Conservation (phyloP, 2,888 invertebrate genomes). For the Podabrus alpinus region DNA sequence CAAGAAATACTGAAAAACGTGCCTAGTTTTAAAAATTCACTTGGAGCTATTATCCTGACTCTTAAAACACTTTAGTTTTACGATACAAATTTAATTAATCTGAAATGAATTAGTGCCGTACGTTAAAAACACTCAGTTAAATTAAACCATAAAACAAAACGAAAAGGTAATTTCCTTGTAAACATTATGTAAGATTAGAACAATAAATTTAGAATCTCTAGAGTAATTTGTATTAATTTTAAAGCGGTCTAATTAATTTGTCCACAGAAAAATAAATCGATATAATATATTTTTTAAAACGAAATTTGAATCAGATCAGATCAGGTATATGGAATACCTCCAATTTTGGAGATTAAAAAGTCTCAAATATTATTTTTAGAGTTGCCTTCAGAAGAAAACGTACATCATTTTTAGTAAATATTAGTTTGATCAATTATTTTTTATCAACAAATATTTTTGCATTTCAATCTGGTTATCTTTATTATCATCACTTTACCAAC, state of each 20-base stretch:
- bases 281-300: background rate
- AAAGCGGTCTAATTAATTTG: constrained; percentile 20
- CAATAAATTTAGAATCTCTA: constrained; percentile 18
- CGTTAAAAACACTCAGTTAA: background rate
- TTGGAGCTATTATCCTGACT: background rate
- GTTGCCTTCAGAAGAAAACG: too few species aligned
- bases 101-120: background rate
- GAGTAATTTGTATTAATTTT: constrained; percentile 23
- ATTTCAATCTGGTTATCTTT: too few species aligned
- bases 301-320: background rate
- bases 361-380: too few species aligned
- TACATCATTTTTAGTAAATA: too few species aligned
- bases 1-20: background rate
- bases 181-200: constrained; percentile 1
- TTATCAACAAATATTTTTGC: too few species aligned
- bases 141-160: constrained; percentile 3
- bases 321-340: too few species aligned
- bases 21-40: background rate
- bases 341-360: too few species aligned
- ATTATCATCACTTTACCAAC: too few species aligned
- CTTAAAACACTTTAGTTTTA: background rate
- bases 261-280: background rate
- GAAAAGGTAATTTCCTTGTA: background rate
- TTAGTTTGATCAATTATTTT: too few species aligned
- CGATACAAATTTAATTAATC: constrained; percentile 3